Evolutionary conservation across 2,113 vertebrate genomes (phyloP).

Genomic region (Peromyscus maniculatus): DNA sequence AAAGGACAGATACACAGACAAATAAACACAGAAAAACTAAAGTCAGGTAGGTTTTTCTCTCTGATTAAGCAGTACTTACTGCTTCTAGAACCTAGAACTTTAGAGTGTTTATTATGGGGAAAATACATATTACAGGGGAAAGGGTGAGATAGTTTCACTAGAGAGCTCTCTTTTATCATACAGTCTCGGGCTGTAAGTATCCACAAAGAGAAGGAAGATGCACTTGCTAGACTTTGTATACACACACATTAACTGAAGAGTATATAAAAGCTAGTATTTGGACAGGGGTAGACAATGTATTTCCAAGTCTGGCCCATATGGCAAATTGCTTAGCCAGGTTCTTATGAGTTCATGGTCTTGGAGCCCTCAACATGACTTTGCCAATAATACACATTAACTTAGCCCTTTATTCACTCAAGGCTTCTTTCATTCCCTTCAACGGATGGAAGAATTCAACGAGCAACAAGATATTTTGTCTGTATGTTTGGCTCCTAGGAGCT

Average conservation of each 20-base stretch:
- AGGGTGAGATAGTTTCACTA: neutral
- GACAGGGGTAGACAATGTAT: neutral
- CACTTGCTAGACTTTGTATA: too few species aligned
- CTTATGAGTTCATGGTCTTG: neutral
- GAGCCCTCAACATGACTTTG: neutral
- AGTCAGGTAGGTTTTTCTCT: neutral
- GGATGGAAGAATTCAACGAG: neutral
- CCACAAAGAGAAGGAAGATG: neutral
- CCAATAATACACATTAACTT: neutral
- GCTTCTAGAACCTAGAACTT: neutral
- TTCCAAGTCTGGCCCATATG: neutral
- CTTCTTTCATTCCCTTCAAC: neutral
- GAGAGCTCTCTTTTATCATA: accelerated
- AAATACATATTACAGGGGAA: too few species aligned
- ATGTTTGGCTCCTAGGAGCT: neutral
- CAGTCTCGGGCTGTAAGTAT: neutral
- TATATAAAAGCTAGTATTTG: neutral
- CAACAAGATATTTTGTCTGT: neutral
- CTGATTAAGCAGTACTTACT: neutral
- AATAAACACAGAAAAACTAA: neutral
- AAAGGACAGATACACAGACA: neutral
- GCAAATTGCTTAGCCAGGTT: neutral
- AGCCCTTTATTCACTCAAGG: neutral
- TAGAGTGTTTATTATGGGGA: neutral
- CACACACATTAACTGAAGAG: neutral